Evolutionary conservation across 2,113 vertebrate genomes (phyloP).

Genomic region (Lichenostomus cassidix): DNA sequence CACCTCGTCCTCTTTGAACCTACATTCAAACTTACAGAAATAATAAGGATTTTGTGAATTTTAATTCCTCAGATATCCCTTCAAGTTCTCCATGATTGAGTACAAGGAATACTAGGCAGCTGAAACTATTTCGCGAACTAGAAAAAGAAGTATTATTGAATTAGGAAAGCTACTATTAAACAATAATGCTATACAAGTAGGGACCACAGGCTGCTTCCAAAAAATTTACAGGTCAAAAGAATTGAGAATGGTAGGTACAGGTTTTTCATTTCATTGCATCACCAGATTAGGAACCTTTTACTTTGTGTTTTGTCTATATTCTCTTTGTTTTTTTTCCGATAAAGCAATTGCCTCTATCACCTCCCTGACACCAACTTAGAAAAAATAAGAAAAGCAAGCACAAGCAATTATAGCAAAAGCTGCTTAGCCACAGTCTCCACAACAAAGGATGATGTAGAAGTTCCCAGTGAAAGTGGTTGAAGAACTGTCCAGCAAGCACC

Average conservation of each 20-base stretch:
- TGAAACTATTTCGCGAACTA: not conserved
- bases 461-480: not conserved
- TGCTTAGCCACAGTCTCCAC: not conserved
- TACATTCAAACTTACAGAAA: not conserved
- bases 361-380: not conserved
- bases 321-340: not conserved
- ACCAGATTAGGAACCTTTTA: not conserved
- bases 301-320: not conserved
- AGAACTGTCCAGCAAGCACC: not conserved
- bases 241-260: not conserved
- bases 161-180: not conserved
- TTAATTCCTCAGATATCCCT: not conserved
- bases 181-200: not conserved
- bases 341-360: not conserved
- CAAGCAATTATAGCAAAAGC: not conserved
- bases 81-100: not conserved
- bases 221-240: not conserved
- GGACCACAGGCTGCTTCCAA: not conserved
- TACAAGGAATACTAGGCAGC: not conserved
- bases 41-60: not conserved
- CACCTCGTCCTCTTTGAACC: not conserved
- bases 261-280: not conserved
- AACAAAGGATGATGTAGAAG: not conserved
- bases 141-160: not conserved
- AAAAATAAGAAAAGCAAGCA: not conserved